These are phyloP conservation scores for Gallinago nigripennis DNA, from an alignment of 2,797 vertebrate species.

Conservation along the genomic window DNA sequence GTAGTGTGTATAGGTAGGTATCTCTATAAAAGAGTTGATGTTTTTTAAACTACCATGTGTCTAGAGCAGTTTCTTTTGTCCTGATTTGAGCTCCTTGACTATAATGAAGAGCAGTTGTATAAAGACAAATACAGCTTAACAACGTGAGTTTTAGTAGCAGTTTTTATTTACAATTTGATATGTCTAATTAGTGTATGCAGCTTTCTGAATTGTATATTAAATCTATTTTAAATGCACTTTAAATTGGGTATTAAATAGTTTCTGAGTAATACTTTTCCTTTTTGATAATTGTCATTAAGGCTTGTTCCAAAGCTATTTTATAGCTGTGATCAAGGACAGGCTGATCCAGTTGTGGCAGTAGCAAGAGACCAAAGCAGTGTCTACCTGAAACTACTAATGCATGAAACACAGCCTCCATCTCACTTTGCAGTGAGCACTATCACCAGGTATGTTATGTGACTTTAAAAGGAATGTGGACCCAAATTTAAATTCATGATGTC, in stretches of 20 bases:
- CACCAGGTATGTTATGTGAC: constrained; percentile 82
- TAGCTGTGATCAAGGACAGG: constrained; percentile 93
- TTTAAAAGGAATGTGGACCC: not conserved
- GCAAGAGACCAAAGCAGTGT: constrained; percentile 94
- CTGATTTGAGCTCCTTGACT: not conserved
- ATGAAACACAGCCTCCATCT: constrained; percentile 91
- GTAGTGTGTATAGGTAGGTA: not conserved
- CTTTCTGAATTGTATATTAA: not conserved
- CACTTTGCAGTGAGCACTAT: constrained; percentile 94
- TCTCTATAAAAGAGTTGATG: not conserved
- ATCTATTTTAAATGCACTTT: not conserved
- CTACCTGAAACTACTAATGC: constrained; percentile 95
- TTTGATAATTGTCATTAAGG: constrained; percentile 67
- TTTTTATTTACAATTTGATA: not conserved
- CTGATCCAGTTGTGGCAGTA: constrained; percentile 92
- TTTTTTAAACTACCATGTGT: not conserved
- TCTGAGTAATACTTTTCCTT: not conserved
- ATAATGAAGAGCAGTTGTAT: not conserved
- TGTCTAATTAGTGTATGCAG: not conserved
- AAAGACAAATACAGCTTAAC: not conserved
- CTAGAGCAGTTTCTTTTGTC: not conserved
- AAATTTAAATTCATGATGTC: not conserved
- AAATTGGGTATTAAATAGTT: not conserved
- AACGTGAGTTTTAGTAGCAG: not conserved
- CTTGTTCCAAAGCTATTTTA: constrained; percentile 92